Conservation (phyloP, 2,113 vertebrate species). For the Willisornis vidua region DNA sequence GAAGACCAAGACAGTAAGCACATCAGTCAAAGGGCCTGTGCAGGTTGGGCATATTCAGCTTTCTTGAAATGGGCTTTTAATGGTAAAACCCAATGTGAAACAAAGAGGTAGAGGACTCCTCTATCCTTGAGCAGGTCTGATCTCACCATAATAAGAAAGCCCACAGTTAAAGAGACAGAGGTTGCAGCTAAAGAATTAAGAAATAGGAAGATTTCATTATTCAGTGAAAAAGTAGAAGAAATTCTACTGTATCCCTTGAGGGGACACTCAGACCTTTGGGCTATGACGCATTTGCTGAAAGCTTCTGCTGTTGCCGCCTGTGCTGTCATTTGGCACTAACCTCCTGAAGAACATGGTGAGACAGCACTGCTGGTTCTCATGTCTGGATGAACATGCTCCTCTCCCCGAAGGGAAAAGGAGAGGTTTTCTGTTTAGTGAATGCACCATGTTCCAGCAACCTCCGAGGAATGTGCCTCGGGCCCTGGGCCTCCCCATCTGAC, state of each 20-base stretch:
- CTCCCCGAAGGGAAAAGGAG: constrained; percentile 24
- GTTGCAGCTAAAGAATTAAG: neutral
- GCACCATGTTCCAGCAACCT: neutral
- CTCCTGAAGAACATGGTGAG: constrained; percentile 50
- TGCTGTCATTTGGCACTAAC: constrained; percentile 58
- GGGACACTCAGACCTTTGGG: constrained; percentile 22
- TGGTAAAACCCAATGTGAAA: neutral
- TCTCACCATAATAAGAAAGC: neutral
- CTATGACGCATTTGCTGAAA: neutral
- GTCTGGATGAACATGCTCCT: constrained; percentile 46
- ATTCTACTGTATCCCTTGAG: neutral
- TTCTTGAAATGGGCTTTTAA: neutral
- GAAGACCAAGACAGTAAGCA: neutral
- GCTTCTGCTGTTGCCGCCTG: neutral
- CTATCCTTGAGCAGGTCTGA: neutral
- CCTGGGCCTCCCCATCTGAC: neutral
- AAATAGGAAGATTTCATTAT: neutral
- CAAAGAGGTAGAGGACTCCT: neutral
- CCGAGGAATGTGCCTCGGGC: neutral
- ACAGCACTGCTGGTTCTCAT: constrained; percentile 52
- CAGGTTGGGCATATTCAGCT: neutral
- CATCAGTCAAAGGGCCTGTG: neutral
- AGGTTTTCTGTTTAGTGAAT: neutral
- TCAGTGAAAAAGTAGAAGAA: neutral
- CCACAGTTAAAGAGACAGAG: neutral